A percentile compares a stretch with the other conserved stretches of the same genome.
phyloP scores from a whole-genome alignment of 2,113 vertebrate genomes.

The Aptenodytes forsteri region DNA sequence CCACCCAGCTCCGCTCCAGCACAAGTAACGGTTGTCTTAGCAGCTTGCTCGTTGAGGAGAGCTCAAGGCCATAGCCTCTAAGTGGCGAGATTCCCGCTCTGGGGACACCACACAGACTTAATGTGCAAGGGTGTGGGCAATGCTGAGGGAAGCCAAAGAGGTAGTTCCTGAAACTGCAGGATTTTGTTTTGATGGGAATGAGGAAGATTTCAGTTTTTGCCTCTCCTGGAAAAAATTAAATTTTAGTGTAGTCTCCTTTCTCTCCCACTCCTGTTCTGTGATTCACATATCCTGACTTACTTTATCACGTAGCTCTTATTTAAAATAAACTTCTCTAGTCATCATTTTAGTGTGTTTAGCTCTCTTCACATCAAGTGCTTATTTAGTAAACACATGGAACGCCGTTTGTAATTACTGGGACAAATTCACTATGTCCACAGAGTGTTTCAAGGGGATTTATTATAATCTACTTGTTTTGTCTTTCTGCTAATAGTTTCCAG shows the following conservation, averaged over 20 bases:
- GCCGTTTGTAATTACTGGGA: not conserved
- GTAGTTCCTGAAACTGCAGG: not conserved
- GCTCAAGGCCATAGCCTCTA: accelerated
- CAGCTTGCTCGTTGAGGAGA: not conserved
- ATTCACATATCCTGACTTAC: not conserved
- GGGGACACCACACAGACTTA: not conserved
- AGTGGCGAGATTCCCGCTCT: not conserved
- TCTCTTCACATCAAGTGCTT: not conserved
- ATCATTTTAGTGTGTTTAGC: not conserved
- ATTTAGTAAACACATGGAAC: not conserved
- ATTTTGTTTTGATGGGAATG: not conserved
- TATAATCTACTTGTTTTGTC: not conserved
- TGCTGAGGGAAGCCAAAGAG: not conserved
- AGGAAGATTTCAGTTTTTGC: not conserved
- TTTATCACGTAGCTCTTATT: not conserved
- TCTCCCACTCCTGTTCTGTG: not conserved
- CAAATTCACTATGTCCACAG: not conserved
- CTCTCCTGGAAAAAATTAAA: not conserved
- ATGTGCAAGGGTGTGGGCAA: not conserved
- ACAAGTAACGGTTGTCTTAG: not conserved
- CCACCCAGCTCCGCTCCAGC: not conserved
- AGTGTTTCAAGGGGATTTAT: not conserved
- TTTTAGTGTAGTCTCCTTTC: not conserved
- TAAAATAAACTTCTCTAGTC: not conserved
- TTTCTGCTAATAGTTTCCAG: not conserved